Conservation (phyloP, 2,113 vertebrate genomes). For the zebrafish (Danio rerio) region GRCz12tu NC_133198.1:20194501-20195000, state of each 20-base stretch:
- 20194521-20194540: conserved; percentile 4
- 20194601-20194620: conserved; percentile 6
- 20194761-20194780: conserved; percentile 13
- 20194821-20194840: conserved; percentile 34
- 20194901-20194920: conserved; percentile 18
- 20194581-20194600: conserved; percentile 3
- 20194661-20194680: conserved; percentile 31
- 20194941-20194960: conserved; percentile 31
- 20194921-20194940: conserved; percentile 46
- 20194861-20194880: conserved; percentile 55
- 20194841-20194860: conserved; percentile 49
- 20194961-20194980: neutral
- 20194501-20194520: conserved; percentile 20
- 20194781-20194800: conserved; percentile 33
- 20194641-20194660: conserved; percentile 31
- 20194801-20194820: conserved; percentile 43
- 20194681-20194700: conserved; percentile 18
- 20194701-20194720: neutral
- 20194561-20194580: neutral
- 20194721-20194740: neutral
- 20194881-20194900: conserved; percentile 47
- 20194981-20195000: neutral
- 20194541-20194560: conserved; percentile 5
- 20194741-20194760: neutral
- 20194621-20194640: conserved; percentile 24